Base-by-base conservation (phyloP, 2,797 vertebrate species). In the Tragopan temminckii region DNA sequence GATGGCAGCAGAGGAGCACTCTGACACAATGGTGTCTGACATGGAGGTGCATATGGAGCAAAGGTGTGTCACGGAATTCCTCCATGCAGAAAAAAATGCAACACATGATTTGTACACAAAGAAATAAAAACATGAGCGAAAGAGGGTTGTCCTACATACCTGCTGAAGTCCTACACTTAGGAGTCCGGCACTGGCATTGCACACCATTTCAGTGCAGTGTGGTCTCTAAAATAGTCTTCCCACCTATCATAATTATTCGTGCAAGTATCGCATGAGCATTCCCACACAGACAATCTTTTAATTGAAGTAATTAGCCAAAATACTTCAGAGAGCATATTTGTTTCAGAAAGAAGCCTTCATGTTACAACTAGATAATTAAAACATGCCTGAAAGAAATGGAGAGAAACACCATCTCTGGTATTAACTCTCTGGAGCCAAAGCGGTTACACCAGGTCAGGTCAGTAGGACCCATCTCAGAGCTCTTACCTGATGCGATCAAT, bases 271-370 rank as follows among this genome's bases (percentile, higher is more conserved):
- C 70, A 69, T 40, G 14, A 43, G 55, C 61, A 63, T 33, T 72
- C 81, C 88, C 63, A 2, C 57, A 10, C 17, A 40, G 38, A 62
- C 42, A 3, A 38, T 21, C 80, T 88, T 90, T 79, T 36, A 88
- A 93, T 81, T 63, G 7, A 86, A 72, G 36, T 66, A 48, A 80
- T 84, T 72, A 83, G 79, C 59, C 53, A 40, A 86, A 67, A 76
- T 31, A 50, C 70, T 86, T 86, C 20, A 76, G 83, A 46, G 31
- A 77, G 61, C 31, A 6, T 48, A 52, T 79, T 59, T 72, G 85
- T 70, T 63, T 55, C 68, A 68, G 58, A 53, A 85, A 59, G 68
- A 87, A 79, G 7, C 42, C 33, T 64, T n/a, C 16, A 0, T n/a
- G 33, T 69, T 53, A 35, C 43, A 63, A 43, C 25, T 3, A 43